Base-by-base conservation (phyloP, 35 echinoderm and acorn worm genomes). In the Patiria miniata region DNA sequence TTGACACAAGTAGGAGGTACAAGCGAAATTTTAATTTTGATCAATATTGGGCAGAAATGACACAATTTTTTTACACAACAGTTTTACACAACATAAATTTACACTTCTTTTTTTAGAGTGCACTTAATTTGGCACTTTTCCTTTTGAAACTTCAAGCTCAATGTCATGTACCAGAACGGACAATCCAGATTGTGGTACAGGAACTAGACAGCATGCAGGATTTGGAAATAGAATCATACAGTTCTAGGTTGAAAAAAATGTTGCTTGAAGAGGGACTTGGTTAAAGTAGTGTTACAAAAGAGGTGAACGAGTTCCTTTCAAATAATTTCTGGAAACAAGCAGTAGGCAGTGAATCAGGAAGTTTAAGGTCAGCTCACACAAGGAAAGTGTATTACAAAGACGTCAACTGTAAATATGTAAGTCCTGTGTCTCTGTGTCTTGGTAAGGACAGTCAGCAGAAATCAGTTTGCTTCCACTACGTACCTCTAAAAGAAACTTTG, bases 401-500 rank as follows among this genome's bases (percentile, higher is more conserved):
- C n/a, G 52, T 50, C 7, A 16, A 76, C 7, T 39, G 40, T 18
- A 39, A 40, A 3, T 77, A 86, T 44, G 61, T 86, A 30, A 40
- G 8, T 19, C 36, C 59, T 18, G 39, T 21, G 19, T 23, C 36
- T 7, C 0, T 77, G 36, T 22, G 68, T 23, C 47, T 86, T 37
- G 84, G 84, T 14, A 28, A 12, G 34, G 68, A 86, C 40, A 8
- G 77, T 2, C 4, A 39, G 18, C 61, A 44, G 36, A 73, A 26
- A 86, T 59, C 61, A 10, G 39, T 58, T 28, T 86, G 8, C 1
- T 86, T 40, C 36, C 17, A 76, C 17, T 86, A 86, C 36, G 40
- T 86, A 17, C 84, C 84, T 39, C 37, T 86, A 8, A 77, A 77
- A 14, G 84, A 77, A 76, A 40, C 61, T 22, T 42, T 86, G 68